Base-by-base conservation (phyloP, 2,113 vertebrate species). In the Engraulis encrasicolus region DNA sequence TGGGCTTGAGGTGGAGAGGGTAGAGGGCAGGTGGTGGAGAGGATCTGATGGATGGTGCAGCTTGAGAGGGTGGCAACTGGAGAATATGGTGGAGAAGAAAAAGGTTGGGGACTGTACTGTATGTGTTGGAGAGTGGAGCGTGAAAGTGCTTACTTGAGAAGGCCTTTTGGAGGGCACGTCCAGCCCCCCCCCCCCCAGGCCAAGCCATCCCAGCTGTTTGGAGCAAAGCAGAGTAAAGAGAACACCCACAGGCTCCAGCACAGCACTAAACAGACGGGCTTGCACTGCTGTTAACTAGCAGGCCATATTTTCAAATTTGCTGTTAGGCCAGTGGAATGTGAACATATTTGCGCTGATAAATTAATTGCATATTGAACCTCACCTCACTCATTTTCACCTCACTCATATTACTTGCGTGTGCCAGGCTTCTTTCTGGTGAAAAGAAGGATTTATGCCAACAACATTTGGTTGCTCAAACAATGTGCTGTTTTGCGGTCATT, bases 381-480 rank as follows among this genome's bases (percentile, higher is more conserved):
- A 31, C 27, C 31, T 34, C 66, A 31, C 27, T 74, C n/a, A n/a
- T n/a, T n/a, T n/a, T n/a, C n/a, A n/a, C n/a, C n/a, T n/a, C n/a
- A n/a, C n/a, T n/a, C n/a, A n/a, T n/a, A n/a, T n/a, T n/a, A n/a
- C n/a, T n/a, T n/a, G n/a, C n/a, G n/a, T n/a, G n/a, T n/a, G n/a
- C n/a, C n/a, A n/a, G n/a, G n/a, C n/a, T n/a, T n/a, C n/a, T n/a
- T n/a, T n/a, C n/a, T n/a, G n/a, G n/a, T n/a, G n/a, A n/a, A n/a
- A n/a, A n/a, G 34, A 79, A 79, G 54, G 58, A 37, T 52, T 54
- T 79, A 82, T 34, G 78, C 40, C 23, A 54, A 31, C 58, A 79
- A 80, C 79, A 58, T 23, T n/a, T n/a, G n/a, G 82, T 83, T 78
- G 20, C 78, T 48, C 50, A 81, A 49, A 54, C 61, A 71, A 50